Conservation (phyloP, 2,888 invertebrate genomes). For the Tetanocera ferruginea region DNA sequence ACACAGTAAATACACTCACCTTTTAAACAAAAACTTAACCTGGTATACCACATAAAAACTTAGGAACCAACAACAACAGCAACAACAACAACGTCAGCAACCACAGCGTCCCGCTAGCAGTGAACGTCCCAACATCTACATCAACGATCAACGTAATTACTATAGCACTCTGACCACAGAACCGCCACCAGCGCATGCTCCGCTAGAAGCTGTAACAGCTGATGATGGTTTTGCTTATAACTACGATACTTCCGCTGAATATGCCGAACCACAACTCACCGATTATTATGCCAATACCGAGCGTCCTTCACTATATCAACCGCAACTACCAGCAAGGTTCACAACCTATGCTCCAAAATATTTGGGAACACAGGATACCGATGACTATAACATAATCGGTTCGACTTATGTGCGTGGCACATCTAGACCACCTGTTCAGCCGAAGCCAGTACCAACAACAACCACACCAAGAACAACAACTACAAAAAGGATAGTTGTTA, state of each 20-base stretch:
- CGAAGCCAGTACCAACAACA: constrained; percentile 66
- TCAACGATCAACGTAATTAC: constrained; percentile 55
- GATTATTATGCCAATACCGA: constrained; percentile 52
- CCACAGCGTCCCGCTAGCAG: constrained; percentile 31
- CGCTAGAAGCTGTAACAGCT: background rate
- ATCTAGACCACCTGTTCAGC: constrained; percentile 26
- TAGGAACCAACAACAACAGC: constrained; percentile 25
- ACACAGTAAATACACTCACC: constrained; percentile 30
- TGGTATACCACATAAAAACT: constrained; percentile 28
- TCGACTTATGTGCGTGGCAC: constrained; percentile 22
- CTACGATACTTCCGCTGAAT: constrained; percentile 54
- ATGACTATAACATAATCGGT: constrained; percentile 58
- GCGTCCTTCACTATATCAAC: constrained; percentile 22
- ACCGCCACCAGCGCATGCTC: background rate
- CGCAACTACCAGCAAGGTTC: constrained; percentile 36
- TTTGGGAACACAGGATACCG: constrained; percentile 47
- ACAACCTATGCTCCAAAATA: constrained; percentile 48
- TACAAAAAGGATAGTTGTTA: constrained; percentile 54
- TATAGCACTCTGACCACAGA: constrained; percentile 56
- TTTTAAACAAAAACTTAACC: constrained; percentile 13
- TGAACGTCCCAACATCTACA: constrained; percentile 26
- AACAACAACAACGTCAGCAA: constrained; percentile 24
- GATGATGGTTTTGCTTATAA: constrained; percentile 50
- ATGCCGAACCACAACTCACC: constrained; percentile 48
- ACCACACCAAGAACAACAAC: constrained; percentile 72